phyloP scores from a whole-genome alignment of 2,888 invertebrate species.

The Pycnomerus fuliginosus region DNA sequence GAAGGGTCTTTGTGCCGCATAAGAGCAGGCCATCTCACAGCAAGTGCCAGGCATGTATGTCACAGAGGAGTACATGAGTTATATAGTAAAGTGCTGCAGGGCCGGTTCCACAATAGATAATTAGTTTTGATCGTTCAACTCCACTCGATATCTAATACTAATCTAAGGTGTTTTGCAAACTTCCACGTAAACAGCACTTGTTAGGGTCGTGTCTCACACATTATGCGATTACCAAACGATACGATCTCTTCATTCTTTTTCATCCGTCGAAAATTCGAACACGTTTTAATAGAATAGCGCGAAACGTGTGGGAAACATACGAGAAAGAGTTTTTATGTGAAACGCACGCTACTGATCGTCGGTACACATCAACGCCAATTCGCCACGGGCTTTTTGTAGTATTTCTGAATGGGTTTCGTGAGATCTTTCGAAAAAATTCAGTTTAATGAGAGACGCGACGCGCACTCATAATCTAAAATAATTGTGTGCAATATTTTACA shows the following conservation, averaged over 20 bases:
- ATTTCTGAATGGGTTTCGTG: neutral
- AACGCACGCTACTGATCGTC: constrained; percentile 12
- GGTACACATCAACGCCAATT: constrained; percentile 26
- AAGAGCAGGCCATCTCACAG: too few species aligned
- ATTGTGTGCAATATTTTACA: constrained; percentile 46
- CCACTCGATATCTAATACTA: constrained; percentile 38
- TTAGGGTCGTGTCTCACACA: constrained; percentile 26
- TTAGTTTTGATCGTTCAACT: constrained; percentile 29
- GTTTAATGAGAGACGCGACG: neutral
- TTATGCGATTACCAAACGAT: constrained; percentile 20
- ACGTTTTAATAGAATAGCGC: neutral
- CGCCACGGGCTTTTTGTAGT: constrained; percentile 30
- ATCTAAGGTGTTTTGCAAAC: constrained; percentile 39
- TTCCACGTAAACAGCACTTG: constrained; percentile 30
- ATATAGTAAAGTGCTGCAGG: constrained; percentile 15
- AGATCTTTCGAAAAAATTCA: too few species aligned
- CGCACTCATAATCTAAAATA: constrained; percentile 42
- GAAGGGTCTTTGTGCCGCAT: too few species aligned
- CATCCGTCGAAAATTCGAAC: neutral
- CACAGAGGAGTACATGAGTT: too few species aligned
- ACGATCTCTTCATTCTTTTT: constrained; percentile 6
- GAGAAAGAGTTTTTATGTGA: too few species aligned
- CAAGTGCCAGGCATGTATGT: too few species aligned
- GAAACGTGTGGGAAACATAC: too few species aligned
- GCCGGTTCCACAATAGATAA: constrained; percentile 18